Evolutionary conservation across 2,797 vertebrate species (phyloP).

Genomic region (Tragelaphus eurycerus): DNA sequence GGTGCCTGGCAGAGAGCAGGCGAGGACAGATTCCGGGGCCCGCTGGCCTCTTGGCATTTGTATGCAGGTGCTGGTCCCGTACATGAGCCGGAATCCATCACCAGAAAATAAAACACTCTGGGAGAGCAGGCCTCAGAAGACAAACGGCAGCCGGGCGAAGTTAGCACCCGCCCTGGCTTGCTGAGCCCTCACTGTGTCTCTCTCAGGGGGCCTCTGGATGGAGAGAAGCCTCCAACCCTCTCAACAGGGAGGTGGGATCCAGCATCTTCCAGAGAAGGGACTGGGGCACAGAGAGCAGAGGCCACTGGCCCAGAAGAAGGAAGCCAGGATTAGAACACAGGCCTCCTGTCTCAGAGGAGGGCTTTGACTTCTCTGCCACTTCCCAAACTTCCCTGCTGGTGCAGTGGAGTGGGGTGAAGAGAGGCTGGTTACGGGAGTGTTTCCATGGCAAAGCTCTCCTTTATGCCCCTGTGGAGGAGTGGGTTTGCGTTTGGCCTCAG

Average conservation of each 20-base stretch:
- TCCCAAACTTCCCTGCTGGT: background rate
- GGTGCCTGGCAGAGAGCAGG: slow-evolving; percentile 10
- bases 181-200: background rate
- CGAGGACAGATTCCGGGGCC: slow-evolving; percentile 31
- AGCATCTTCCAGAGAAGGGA: background rate
- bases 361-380: background rate
- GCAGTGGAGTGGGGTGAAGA: background rate
- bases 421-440: background rate
- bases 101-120: slow-evolving; percentile 63
- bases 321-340: background rate
- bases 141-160: background rate
- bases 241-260: no score
- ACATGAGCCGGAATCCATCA: slow-evolving; percentile 70
- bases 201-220: background rate
- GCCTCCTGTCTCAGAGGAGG: background rate
- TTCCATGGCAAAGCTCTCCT: background rate
- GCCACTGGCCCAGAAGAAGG: background rate
- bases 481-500: background rate
- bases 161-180: background rate
- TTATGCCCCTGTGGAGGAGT: background rate
- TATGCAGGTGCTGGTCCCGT: slow-evolving; percentile 66
- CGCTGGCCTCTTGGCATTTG: slow-evolving; percentile 52
- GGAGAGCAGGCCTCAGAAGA: slow-evolving; percentile 44
- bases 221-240: background rate
- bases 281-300: background rate